A percentile compares a stretch with the other conserved stretches of the same genome.
phyloP scores from a whole-genome alignment of 2,888 invertebrate species.

The Caenorhabditis sp. region DNA sequence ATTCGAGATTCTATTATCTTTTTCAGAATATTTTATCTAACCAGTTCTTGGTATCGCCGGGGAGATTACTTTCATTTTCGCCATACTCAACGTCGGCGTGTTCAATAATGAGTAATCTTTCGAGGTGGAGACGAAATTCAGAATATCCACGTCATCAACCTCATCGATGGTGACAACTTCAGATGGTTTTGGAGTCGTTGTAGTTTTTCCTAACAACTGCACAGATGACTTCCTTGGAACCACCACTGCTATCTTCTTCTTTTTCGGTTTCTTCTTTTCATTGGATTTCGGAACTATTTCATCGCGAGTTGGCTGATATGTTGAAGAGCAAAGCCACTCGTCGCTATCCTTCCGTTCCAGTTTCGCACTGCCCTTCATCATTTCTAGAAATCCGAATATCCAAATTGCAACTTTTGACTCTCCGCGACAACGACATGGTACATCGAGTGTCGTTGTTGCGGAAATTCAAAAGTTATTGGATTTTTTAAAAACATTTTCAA shows the following conservation, averaged over 20 bases:
- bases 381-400: constrained; percentile 22
- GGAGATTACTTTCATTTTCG: constrained; percentile 17
- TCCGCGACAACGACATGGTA: too few relatives aligned
- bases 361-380: constrained; percentile 19
- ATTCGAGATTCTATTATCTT: not conserved
- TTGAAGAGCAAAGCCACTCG: constrained; percentile 65
- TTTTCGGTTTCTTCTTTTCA: constrained; percentile 9
- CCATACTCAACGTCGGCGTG: constrained; percentile 11
- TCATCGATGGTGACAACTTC: not conserved
- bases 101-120: not conserved
- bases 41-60: constrained; percentile 18
- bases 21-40: not conserved
- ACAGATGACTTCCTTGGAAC: constrained; percentile 7
- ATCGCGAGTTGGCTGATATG: constrained; percentile 43
- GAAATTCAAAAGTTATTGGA: too few relatives aligned
- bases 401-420: too few relatives aligned
- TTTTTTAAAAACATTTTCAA: too few relatives aligned
- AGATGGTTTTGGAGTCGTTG: not conserved
- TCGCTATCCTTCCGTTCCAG: constrained; percentile 42
- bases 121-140: constrained; percentile 22
- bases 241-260: constrained; percentile 35
- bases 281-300: constrained; percentile 43
- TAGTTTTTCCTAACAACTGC: too few relatives aligned
- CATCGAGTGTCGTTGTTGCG: too few relatives aligned
- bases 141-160: constrained; percentile 11